Conservation (phyloP, 2,888 invertebrate species). For the Macrosoma leucophasiata region DNA sequence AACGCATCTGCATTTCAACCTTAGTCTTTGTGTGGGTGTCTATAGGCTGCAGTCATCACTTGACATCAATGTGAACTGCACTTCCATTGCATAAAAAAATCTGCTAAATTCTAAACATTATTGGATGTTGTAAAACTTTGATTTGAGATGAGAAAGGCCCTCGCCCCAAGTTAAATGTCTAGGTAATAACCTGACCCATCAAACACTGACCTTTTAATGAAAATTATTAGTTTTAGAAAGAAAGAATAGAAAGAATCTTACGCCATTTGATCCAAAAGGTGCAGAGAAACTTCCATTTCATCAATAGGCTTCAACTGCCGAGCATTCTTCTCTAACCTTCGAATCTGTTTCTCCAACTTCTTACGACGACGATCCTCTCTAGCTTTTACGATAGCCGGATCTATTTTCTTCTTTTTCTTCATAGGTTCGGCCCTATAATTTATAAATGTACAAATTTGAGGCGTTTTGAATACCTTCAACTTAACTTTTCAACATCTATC, state of each 20-base stretch:
- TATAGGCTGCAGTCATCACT: too few species aligned
- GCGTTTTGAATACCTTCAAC: not conserved
- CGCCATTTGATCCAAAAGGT: conserved; percentile 79
- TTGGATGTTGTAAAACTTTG: too few species aligned
- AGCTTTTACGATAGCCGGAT: conserved; percentile 86
- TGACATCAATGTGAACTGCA: too few species aligned
- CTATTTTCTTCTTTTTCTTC: conserved; percentile 91
- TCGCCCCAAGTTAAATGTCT: too few species aligned
- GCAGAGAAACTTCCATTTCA: conserved; percentile 85
- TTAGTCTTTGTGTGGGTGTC: too few species aligned
- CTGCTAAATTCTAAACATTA: too few species aligned
- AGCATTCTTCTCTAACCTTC: conserved; percentile 85
- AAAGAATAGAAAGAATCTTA: conserved; percentile 41
- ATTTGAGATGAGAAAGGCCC: too few species aligned
- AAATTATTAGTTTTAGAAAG: too few species aligned
- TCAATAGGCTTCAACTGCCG: conserved; percentile 92
- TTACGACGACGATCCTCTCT: conserved; percentile 88
- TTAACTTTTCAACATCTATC: not conserved
- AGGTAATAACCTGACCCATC: too few species aligned
- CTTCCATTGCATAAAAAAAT: too few species aligned
- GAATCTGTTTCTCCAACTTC: conserved; percentile 91
- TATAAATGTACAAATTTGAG: not conserved
- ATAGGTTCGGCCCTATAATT: conserved; percentile 86
- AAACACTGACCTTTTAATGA: too few species aligned
- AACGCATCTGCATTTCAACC: too few species aligned